A percentile compares a stretch with the other conserved stretches of the same genome.
Evolutionary conservation across 2,888 invertebrate genomes (phyloP).

Genomic region (Agriopis leucophaearia): DNA sequence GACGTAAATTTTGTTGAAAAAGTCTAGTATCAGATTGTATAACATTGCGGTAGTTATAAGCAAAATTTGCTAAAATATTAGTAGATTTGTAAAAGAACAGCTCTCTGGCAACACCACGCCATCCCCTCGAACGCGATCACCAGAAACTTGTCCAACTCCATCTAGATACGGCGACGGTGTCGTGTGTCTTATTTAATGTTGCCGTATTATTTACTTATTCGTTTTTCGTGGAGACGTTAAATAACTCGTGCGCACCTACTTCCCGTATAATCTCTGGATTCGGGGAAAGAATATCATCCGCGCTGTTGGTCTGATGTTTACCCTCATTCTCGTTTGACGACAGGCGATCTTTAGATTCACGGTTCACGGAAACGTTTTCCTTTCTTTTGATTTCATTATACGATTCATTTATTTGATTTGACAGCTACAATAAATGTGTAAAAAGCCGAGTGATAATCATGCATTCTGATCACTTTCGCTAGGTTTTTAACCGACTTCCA

Average conservation of each 20-base stretch:
- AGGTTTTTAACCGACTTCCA: neutral
- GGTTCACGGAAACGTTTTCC: conserved; percentile 21
- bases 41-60: neutral
- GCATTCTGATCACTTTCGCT: neutral
- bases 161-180: conserved; percentile 41
- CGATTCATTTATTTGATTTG: too few relatives aligned
- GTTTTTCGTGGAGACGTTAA: conserved; percentile 45
- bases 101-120: conserved; percentile 17
- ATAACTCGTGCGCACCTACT: conserved; percentile 30
- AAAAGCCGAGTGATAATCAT: too few relatives aligned
- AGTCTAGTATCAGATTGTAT: too few relatives aligned
- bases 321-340: conserved; percentile 15
- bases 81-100: neutral
- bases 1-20: too few relatives aligned
- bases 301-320: conserved; percentile 23
- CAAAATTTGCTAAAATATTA: neutral
- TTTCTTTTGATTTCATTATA: conserved; percentile 25
- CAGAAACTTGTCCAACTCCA: conserved; percentile 52
- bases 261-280: conserved; percentile 33
- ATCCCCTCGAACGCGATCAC: conserved; percentile 23
- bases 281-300: conserved; percentile 32
- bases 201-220: conserved; percentile 50
- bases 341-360: conserved; percentile 24
- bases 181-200: conserved; percentile 56
- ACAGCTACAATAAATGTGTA: too few relatives aligned